Percentiles rank a stretch among this genome's conserved stretches.
phyloP scores from a whole-genome alignment of 2,797 vertebrate genomes.

The Sarcophilus harrisii region DNA sequence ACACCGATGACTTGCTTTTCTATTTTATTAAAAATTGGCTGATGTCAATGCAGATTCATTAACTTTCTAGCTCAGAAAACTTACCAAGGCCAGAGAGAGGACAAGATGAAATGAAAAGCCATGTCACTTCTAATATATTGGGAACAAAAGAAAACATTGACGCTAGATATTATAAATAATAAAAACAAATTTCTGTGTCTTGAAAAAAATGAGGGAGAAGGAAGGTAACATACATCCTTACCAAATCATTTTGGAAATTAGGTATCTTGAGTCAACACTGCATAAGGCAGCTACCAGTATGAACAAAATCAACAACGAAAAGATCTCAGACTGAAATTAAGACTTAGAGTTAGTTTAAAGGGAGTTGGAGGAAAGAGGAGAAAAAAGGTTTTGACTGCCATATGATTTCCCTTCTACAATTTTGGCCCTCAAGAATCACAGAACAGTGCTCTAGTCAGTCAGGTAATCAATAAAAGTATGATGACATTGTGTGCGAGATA shows the following conservation, averaged over 20 bases:
- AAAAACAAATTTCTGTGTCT: background rate
- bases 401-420: background rate
- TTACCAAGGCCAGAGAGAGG: background rate
- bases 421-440: background rate
- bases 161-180: background rate
- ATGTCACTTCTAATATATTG: constrained; percentile 18
- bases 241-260: background rate
- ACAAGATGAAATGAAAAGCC: background rate
- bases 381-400: constrained; percentile 4
- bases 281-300: background rate
- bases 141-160: constrained; percentile 37
- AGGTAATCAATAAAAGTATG: background rate
- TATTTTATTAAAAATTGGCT: background rate
- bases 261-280: background rate
- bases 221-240: background rate
- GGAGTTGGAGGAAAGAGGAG: background rate
- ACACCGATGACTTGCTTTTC: constrained; percentile 18
- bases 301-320: constrained; percentile 39
- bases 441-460: background rate
- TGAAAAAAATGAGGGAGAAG: background rate
- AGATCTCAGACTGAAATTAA: constrained; percentile 41
- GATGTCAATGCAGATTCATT: background rate
- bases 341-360: background rate
- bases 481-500: background rate
- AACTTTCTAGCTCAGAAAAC: background rate